Conservation (phyloP, 2,113 vertebrate genomes). For the Zeus faber region DNA sequence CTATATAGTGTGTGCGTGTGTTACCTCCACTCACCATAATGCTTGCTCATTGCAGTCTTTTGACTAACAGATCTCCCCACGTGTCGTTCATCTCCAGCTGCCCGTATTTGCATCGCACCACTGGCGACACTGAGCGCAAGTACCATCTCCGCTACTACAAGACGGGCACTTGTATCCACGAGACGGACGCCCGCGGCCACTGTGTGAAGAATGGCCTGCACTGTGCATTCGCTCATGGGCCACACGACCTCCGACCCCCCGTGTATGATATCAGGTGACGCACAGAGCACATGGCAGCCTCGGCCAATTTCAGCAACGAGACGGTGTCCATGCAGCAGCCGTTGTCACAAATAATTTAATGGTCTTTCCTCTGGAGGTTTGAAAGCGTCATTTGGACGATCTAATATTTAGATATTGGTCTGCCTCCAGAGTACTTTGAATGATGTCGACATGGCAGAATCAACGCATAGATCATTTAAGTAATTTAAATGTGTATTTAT, state of each 20-base stretch:
- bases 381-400: no score
- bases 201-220: conserved; percentile 91
- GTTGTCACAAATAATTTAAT: no score
- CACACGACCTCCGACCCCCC: conserved; percentile 87
- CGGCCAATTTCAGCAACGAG: no score
- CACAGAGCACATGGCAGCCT: conserved; percentile 40
- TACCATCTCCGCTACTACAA: conserved; percentile 96
- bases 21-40: not conserved
- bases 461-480: no score
- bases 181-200: conserved; percentile 89
- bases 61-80: no score
- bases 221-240: conserved; percentile 92
- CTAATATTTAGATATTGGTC: no score
- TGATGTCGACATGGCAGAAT: no score
- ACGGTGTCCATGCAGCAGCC: no score
- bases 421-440: no score
- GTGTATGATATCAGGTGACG: conserved; percentile 89
- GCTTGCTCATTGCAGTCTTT: not conserved
- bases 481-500: no score
- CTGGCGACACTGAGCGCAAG: conserved; percentile 92
- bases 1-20: not conserved
- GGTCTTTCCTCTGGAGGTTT: no score
- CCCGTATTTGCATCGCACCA: conserved; percentile 89
- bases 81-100: conserved; percentile 72
- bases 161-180: conserved; percentile 91